Evolutionary conservation across 64 coral and sea anemone species (phyloP).

Genomic region (Porites lutea): DNA sequence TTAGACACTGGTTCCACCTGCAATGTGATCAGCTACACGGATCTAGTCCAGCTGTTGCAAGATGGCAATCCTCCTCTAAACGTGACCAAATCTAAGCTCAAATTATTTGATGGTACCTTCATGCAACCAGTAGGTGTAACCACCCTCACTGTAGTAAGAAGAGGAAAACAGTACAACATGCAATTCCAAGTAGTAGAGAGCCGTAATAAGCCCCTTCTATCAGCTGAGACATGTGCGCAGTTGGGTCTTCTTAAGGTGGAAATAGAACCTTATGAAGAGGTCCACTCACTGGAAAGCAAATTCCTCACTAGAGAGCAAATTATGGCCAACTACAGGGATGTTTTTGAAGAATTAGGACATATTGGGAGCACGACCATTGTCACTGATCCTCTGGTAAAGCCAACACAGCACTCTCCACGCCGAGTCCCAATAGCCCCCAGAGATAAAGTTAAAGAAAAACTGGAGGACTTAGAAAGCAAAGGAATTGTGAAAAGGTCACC

Average conservation of each 20-base stretch:
- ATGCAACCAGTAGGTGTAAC: constrained; percentile 15
- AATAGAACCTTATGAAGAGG: constrained; percentile 24
- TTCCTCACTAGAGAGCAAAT: constrained; percentile 57
- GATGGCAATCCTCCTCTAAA: constrained; percentile 28
- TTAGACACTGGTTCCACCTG: constrained; percentile 61
- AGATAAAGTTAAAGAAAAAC: constrained; percentile 1
- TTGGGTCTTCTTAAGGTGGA: constrained; percentile 56
- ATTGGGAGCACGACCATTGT: constrained; percentile 49
- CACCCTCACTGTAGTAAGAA: no score
- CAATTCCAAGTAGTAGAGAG: constrained; percentile 37
- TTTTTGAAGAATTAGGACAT: constrained; percentile 48
- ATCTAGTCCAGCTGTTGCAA: constrained; percentile 31
- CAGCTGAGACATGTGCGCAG: constrained; percentile 44
- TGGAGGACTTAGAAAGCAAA: constrained; percentile 37
- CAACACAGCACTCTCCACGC: constrained; percentile 42
- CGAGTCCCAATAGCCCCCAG: background rate
- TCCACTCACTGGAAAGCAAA: background rate
- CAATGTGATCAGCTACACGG: constrained; percentile 35
- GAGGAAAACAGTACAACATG: background rate
- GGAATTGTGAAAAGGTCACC: background rate
- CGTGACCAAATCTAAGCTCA: constrained; percentile 22
- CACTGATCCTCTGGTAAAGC: constrained; percentile 27
- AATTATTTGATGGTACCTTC: constrained; percentile 51
- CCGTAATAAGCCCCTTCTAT: constrained; percentile 35
- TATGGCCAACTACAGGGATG: constrained; percentile 37